Evolutionary conservation across 1,140 invertebrate species (phyloP).

Genomic region (Anastrepha obliqua): DNA sequence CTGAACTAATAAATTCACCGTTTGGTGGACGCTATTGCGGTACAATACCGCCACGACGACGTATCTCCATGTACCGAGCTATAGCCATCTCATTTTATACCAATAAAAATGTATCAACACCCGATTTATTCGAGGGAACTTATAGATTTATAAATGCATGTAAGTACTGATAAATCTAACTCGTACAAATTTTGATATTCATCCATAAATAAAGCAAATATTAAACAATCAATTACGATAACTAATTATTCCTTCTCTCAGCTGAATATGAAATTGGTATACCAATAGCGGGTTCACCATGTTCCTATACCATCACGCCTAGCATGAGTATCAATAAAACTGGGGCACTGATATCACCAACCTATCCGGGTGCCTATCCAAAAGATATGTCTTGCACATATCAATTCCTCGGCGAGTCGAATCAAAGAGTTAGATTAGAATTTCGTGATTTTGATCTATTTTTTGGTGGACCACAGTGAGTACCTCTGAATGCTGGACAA

Average conservation of each 20-base stretch:
- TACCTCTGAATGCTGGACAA: slow-evolving; percentile 68
- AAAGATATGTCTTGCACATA: slow-evolving; percentile 96
- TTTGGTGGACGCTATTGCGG: slow-evolving; percentile 98
- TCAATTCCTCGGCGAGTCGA: slow-evolving; percentile 91
- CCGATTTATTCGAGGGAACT: slow-evolving; percentile 88
- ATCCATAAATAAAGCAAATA: not conserved
- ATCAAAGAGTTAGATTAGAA: slow-evolving; percentile 94
- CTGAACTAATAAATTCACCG: slow-evolving; percentile 94
- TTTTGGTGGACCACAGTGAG: slow-evolving; percentile 98
- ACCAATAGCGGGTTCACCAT: slow-evolving; percentile 84
- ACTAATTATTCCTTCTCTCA: slow-evolving; percentile 66
- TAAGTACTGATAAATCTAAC: slow-evolving; percentile 77
- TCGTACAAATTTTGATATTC: not conserved
- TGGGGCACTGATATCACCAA: slow-evolving; percentile 94
- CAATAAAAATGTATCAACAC: slow-evolving; percentile 87
- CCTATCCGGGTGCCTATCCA: slow-evolving; percentile 99
- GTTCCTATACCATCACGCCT: slow-evolving; percentile 88
- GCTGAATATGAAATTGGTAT: slow-evolving; percentile 94
- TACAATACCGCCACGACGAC: slow-evolving; percentile 89
- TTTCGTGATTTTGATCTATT: slow-evolving; percentile 99
- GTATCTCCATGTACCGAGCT: slow-evolving; percentile 92
- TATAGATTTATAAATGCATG: slow-evolving; percentile 96
- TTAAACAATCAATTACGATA: not conserved
- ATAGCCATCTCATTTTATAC: slow-evolving; percentile 97
- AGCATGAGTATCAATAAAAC: slow-evolving; percentile 85